A percentile compares a stretch with the other conserved stretches of the same genome.
These are phyloP conservation scores for Cistogaster globosa DNA, from an alignment of 2,888 invertebrate genomes.

Conservation along the genomic window DNA sequence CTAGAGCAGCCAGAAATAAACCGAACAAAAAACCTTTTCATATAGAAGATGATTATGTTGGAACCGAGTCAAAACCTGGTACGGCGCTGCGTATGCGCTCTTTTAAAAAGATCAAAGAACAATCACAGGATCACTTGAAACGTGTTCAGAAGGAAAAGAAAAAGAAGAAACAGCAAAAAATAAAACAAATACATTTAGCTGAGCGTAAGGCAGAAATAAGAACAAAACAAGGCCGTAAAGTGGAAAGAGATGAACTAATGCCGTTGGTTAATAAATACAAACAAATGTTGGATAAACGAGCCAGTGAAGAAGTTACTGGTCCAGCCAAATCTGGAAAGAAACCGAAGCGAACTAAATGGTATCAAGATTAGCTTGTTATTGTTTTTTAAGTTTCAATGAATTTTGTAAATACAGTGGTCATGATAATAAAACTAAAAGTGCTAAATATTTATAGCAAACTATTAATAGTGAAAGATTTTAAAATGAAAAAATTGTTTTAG, in stretches of 20 bases:
- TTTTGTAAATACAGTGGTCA: not conserved
- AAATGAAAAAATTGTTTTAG: too few relatives aligned
- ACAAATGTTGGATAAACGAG: slow-evolving; percentile 78
- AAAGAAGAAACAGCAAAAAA: slow-evolving; percentile 85
- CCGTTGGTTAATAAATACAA: slow-evolving; percentile 81
- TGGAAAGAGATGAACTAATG: slow-evolving; percentile 79
- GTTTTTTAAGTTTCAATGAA: not conserved
- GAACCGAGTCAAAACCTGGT: slow-evolving; percentile 88
- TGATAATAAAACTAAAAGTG: too few relatives aligned
- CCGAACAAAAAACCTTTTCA: slow-evolving; percentile 61
- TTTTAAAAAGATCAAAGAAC: slow-evolving; percentile 87
- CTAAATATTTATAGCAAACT: too few relatives aligned
- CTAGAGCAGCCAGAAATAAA: slow-evolving; percentile 74
- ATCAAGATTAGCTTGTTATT: slow-evolving; percentile 77
- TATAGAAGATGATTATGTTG: slow-evolving; percentile 84
- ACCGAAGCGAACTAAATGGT: slow-evolving; percentile 82
- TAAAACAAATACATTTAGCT: slow-evolving; percentile 82
- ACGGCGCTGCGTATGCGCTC: slow-evolving; percentile 87
- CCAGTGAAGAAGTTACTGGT: slow-evolving; percentile 69
- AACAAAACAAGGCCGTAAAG: slow-evolving; percentile 80
- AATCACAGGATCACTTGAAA: slow-evolving; percentile 88
- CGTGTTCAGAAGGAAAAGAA: slow-evolving; percentile 88
- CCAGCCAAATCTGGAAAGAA: slow-evolving; percentile 73
- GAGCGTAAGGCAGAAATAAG: slow-evolving; percentile 80
- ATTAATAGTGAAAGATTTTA: too few relatives aligned